phyloP scores from a whole-genome alignment of 2,888 invertebrate genomes.

The Corythucha ciliata region DNA sequence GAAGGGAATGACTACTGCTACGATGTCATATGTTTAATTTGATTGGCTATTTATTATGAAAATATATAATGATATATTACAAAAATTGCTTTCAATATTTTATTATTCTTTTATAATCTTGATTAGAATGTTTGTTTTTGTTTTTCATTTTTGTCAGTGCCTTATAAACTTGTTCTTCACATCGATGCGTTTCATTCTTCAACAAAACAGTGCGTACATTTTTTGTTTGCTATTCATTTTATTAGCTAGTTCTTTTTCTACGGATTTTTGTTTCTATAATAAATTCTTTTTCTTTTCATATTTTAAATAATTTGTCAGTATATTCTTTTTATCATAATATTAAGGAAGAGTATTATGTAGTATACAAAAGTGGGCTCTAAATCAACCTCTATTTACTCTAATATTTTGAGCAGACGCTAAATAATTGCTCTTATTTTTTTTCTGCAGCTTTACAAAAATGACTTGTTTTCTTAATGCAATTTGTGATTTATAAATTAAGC shows the following conservation, averaged over 20 bases:
- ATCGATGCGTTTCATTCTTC: no score
- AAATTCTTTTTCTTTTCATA: constrained; percentile 22
- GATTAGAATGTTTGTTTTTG: constrained; percentile 29
- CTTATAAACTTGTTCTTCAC: no score
- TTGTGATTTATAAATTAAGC: constrained; percentile 10
- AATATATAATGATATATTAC: constrained; percentile 33
- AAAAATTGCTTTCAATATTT: constrained; percentile 32
- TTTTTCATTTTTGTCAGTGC: constrained; percentile 28
- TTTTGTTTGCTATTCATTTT: constrained; percentile 24
- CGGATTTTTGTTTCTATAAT: constrained; percentile 21
- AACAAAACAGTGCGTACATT: constrained; percentile 23
- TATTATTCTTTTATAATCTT: constrained; percentile 26
- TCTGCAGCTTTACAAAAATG: background rate
- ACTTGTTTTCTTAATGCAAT: background rate
- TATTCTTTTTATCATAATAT: constrained; percentile 20
- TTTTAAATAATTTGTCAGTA: constrained; percentile 23
- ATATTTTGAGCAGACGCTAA: constrained; percentile 30
- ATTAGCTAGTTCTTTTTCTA: constrained; percentile 19
- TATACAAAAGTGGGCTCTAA: constrained; percentile 30
- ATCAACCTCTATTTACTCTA: constrained; percentile 29
- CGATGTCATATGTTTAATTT: no score
- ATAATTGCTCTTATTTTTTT: constrained; percentile 30
- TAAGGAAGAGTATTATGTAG: constrained; percentile 30
- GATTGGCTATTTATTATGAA: constrained; percentile 32
- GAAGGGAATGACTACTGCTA: no score